Evolutionary conservation across 2,797 vertebrate genomes (phyloP).

Genomic region (Falco novaeseelandiae): DNA sequence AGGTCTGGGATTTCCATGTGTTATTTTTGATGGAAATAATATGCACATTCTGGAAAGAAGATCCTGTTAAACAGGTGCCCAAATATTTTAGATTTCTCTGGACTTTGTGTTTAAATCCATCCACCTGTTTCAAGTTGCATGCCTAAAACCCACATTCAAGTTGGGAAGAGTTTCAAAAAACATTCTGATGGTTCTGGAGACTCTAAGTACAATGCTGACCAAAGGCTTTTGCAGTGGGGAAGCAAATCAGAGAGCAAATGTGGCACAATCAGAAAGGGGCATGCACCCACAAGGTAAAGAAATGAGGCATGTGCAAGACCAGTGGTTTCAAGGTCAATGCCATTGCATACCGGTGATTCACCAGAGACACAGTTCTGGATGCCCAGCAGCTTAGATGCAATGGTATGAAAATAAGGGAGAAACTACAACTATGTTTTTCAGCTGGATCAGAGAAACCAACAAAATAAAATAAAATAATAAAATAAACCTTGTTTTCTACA

Average conservation of each 20-base stretch:
- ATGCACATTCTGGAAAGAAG: background rate
- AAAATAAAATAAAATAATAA: background rate
- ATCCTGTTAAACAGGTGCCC: background rate
- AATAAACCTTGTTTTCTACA: background rate
- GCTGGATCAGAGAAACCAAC: background rate
- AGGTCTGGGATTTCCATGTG: background rate
- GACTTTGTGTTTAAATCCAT: background rate
- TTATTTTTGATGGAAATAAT: background rate
- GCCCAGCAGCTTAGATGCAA: background rate
- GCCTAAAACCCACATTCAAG: background rate
- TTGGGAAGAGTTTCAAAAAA: background rate
- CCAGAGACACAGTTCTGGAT: background rate
- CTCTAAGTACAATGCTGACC: background rate
- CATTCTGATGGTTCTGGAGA: background rate
- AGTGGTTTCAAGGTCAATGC: background rate
- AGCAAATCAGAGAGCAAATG: background rate
- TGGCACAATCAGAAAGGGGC: background rate
- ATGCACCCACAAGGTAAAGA: background rate
- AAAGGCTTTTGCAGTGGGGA: background rate
- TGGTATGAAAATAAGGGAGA: background rate
- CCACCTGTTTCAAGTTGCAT: background rate
- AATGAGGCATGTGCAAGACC: background rate
- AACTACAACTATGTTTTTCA: background rate
- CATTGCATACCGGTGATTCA: background rate
- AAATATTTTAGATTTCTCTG: background rate